Base-by-base conservation (phyloP, 2,797 vertebrate species). In the Nyctibius grandis region DNA sequence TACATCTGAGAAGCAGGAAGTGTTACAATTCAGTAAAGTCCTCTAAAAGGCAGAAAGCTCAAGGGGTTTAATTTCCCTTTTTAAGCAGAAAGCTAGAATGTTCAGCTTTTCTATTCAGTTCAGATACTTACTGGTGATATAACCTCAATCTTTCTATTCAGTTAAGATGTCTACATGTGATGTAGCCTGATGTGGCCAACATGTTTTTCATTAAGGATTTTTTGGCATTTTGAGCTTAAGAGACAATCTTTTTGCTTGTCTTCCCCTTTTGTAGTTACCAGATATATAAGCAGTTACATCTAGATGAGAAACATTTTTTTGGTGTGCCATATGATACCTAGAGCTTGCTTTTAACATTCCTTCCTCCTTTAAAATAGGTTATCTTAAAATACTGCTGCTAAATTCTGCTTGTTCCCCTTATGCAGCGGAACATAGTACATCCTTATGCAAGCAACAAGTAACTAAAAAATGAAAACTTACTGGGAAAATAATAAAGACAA, bases 301-400 rank as follows among this genome's bases (percentile, higher is more conserved):
- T 83, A 60, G 21, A 51, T 59, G 11, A 70, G n/a, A 89, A 96
- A 65, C 5, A 23, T 25, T 85, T 63, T 64, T 61, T 50, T 33
- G 44, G 19, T 75, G 69, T 47, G 47, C 47, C 36, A 26, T 54
- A 40, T 1, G 5, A 67, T 88, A 94, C 23, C 56, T 85, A 80
- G 28, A 83, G 12, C 36, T 89, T 70, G 31, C 25, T 85, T 85
- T 86, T 83, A 74, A 70, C 48, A 48, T 91, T 88, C 26, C 28
- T 26, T 85, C 63, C 83, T 79, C 42, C n/a, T 95, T 91, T 79
- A 91, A 92, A 95, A 97, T 85, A 96, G 47, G 47, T 59, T 95
- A 12, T 85, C 67, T 83, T 91, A 92, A 93, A 96, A 95, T 88
- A 89, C n/a, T 85, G 40, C n/a, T 88, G 51, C 70, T 91, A 91